A percentile compares a stretch with the other conserved stretches of the same genome.
These are phyloP conservation scores for Apteryx mantelli DNA, from an alignment of 2,113 vertebrate genomes.

Conservation along the genomic window DNA sequence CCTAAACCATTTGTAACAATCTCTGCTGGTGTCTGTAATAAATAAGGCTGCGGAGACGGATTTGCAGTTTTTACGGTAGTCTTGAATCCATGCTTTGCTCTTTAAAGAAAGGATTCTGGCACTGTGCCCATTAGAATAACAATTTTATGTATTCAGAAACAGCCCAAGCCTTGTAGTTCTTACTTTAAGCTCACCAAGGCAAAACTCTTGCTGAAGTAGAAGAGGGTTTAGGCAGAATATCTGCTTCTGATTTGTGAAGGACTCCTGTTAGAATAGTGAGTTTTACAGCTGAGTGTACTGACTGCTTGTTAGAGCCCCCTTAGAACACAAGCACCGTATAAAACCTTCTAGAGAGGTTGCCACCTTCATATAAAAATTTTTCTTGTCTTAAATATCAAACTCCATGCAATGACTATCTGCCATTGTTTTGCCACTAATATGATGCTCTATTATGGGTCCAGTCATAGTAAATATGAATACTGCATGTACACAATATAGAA, in stretches of 20 bases:
- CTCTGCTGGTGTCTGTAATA: background rate
- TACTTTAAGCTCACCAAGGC: background rate
- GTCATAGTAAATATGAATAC: accelerated
- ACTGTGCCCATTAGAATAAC: background rate
- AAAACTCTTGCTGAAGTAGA: background rate
- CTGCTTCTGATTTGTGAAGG: background rate
- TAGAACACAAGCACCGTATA: accelerated
- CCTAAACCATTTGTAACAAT: background rate
- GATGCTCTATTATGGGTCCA: accelerated
- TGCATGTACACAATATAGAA: accelerated
- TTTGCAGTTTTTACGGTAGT: accelerated
- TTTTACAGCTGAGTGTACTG: background rate
- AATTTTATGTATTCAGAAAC: background rate
- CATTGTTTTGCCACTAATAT: background rate
- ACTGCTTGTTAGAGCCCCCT: background rate
- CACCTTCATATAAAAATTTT: background rate
- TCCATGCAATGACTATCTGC: background rate
- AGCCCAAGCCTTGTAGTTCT: background rate
- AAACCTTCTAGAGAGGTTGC: background rate
- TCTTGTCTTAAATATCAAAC: background rate
- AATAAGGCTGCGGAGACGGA: accelerated
- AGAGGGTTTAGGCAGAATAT: background rate
- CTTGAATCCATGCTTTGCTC: accelerated
- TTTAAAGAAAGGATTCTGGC: background rate
- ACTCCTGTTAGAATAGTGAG: background rate